Percentiles rank a stretch among this genome's conserved stretches.
Conservation (phyloP, 1,140 invertebrate species). For the Papilio glaucus region DNA sequence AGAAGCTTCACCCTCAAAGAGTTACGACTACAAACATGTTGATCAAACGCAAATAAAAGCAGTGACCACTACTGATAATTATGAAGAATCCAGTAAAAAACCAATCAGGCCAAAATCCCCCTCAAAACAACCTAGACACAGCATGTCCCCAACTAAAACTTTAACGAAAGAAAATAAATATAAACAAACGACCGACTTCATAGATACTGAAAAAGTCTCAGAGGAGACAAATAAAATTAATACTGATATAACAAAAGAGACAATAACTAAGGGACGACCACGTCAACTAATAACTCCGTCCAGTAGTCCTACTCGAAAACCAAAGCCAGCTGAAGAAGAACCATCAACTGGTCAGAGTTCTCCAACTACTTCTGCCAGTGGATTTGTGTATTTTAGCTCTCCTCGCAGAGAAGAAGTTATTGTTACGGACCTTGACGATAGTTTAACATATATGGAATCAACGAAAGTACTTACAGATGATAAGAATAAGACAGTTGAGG, state of each 20-base stretch:
- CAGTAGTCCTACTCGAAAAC: slow-evolving; percentile 74
- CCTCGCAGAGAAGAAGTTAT: slow-evolving; percentile 57
- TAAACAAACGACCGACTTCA: slow-evolving; percentile 54
- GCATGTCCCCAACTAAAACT: slow-evolving; percentile 49
- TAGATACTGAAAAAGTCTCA: slow-evolving; percentile 51
- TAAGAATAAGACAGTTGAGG: slow-evolving; percentile 47
- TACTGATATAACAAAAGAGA: slow-evolving; percentile 15
- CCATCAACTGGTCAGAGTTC: slow-evolving; percentile 77
- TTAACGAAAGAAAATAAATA: slow-evolving; percentile 50
- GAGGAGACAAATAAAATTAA: slow-evolving; percentile 62
- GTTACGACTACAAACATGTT: slow-evolving; percentile 31
- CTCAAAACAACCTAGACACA: slow-evolving; percentile 29
- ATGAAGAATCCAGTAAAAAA: slow-evolving; percentile 13
- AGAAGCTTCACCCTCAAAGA: slow-evolving; percentile 38
- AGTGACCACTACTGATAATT: slow-evolving; percentile 2
- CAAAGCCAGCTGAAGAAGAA: slow-evolving; percentile 62
- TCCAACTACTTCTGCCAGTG: slow-evolving; percentile 81
- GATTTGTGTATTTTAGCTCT: slow-evolving; percentile 76
- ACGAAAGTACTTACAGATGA: slow-evolving; percentile 41
- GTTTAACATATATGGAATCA: slow-evolving; percentile 51
- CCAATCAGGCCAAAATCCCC: not conserved
- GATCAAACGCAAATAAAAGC: slow-evolving; percentile 24
- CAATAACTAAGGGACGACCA: slow-evolving; percentile 53
- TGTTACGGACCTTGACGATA: slow-evolving; percentile 73
- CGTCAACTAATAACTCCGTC: slow-evolving; percentile 73